phyloP scores from a whole-genome alignment of 2,888 invertebrate genomes.

The Oasisia sp. region DNA sequence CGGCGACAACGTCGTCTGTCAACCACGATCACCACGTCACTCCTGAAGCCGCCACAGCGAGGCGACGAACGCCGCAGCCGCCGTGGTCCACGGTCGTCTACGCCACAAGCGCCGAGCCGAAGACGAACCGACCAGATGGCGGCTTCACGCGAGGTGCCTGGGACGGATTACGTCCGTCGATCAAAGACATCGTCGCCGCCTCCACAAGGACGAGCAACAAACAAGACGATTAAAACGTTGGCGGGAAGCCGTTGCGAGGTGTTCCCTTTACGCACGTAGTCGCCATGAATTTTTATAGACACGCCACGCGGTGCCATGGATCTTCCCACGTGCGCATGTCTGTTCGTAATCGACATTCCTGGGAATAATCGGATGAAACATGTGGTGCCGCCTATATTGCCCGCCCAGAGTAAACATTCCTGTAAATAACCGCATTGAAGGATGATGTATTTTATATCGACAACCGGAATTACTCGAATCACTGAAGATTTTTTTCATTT shows the following conservation, averaged over 20 bases:
- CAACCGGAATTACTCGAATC: background rate
- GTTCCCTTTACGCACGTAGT: background rate
- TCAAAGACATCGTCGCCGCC: no score
- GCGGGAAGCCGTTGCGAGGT: background rate
- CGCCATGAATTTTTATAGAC: background rate
- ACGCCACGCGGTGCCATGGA: background rate
- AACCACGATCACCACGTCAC: no score
- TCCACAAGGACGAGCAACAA: no score
- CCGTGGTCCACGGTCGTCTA: no score
- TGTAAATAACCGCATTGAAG: background rate
- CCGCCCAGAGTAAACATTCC: background rate
- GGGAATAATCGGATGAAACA: background rate
- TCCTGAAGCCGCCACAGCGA: no score
- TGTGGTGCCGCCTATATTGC: background rate
- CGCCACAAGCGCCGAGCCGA: no score
- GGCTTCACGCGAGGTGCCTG: no score
- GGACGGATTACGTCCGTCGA: no score
- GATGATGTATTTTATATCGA: background rate
- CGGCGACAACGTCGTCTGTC: no score
- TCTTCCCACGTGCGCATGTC: background rate
- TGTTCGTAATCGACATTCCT: conserved; percentile 17
- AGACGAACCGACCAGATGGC: no score
- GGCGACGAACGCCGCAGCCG: no score
- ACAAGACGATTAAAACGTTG: background rate
- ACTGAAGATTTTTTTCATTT: background rate